These are phyloP conservation scores for Crocuta crocuta DNA, from an alignment of 2,113 vertebrate species.

Conservation along the genomic window DNA sequence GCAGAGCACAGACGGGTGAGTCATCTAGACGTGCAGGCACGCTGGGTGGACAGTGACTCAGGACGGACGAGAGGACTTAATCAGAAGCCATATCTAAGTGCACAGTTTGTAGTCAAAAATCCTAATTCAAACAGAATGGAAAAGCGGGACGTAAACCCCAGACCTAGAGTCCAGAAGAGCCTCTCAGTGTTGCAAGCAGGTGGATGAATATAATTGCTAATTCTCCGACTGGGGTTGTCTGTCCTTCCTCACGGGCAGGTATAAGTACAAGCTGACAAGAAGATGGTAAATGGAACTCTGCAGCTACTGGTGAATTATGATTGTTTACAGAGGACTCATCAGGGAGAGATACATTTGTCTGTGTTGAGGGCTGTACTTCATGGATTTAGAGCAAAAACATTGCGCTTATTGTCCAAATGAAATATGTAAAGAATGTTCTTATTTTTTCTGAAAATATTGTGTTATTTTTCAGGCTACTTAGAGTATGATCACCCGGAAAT, in stretches of 20 bases:
- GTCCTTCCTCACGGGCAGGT: neutral
- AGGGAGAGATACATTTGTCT: neutral
- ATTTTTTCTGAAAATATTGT: slow-evolving; percentile 52
- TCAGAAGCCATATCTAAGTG: neutral
- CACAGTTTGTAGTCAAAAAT: neutral
- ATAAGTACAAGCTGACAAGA: neutral
- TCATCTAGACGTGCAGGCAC: neutral
- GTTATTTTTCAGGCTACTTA: slow-evolving; percentile 74
- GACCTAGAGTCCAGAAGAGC: neutral
- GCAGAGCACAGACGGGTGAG: neutral
- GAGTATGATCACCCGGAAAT: slow-evolving; percentile 80
- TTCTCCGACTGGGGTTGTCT: neutral
- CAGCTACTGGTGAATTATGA: neutral
- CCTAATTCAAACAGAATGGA: neutral
- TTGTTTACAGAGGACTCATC: neutral
- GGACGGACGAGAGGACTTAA: neutral
- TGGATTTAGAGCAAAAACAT: neutral
- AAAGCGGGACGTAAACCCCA: neutral
- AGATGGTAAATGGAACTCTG: neutral
- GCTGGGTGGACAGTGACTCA: neutral
- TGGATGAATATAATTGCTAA: neutral
- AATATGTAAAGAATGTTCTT: slow-evolving; percentile 3
- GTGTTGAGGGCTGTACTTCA: neutral
- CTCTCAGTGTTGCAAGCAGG: neutral
- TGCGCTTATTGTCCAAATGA: neutral